These are phyloP conservation scores for Poecilobothrus nobilitatus DNA, from an alignment of 2,888 invertebrate genomes.

Conservation along the genomic window DNA sequence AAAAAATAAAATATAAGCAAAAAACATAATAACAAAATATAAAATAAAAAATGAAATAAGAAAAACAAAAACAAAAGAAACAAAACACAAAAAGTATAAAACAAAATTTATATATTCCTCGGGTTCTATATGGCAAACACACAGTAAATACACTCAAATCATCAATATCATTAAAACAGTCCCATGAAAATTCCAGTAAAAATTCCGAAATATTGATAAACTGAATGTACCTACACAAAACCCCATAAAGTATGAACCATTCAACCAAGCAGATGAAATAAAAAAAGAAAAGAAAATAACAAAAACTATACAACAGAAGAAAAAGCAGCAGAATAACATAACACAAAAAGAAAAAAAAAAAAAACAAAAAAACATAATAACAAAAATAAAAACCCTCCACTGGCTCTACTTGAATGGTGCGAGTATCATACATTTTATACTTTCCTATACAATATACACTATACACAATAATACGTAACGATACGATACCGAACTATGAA, in stretches of 20 bases:
- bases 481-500: not conserved
- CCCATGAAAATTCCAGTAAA: slow-evolving; percentile 4
- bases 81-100: not conserved
- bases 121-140: slow-evolving; percentile 11
- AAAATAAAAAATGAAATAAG: too few species aligned
- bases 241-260: slow-evolving; percentile 6
- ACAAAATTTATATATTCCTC: slow-evolving; percentile 4
- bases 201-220: not conserved
- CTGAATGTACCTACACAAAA: slow-evolving; percentile 1
- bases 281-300: not conserved
- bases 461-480: too few species aligned
- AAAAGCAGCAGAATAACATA: not conserved
- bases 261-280: slow-evolving; percentile 3
- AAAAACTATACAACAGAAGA: not conserved
- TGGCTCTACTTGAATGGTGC: not conserved
- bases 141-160: slow-evolving; percentile 7
- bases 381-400: not conserved
- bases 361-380: not conserved
- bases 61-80: too few species aligned
- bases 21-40: not conserved
- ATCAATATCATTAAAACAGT: slow-evolving; percentile 7
- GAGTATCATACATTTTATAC: not conserved
- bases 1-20: not conserved
- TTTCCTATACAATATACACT: not conserved
- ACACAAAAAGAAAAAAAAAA: not conserved